phyloP scores from a whole-genome alignment of 2,797 vertebrate genomes.

The Microctenopoma steveboyesi region DNA sequence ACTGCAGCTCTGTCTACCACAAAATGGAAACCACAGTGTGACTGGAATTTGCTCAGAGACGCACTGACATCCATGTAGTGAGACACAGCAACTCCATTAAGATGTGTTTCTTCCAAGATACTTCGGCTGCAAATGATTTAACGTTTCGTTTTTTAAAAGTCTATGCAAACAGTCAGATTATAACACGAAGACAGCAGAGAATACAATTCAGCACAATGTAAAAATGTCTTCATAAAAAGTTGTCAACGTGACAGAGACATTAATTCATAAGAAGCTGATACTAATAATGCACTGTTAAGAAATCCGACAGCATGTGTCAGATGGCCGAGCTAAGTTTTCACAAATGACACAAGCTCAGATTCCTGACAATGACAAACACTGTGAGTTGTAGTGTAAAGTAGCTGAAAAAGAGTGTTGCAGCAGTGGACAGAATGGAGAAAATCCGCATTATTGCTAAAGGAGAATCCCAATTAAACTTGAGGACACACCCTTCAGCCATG shows the following conservation, averaged over 20 bases:
- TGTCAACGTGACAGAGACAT: slow-evolving; percentile 21
- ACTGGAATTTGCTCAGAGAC: slow-evolving; percentile 76
- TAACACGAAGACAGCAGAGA: neutral
- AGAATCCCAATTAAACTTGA: slow-evolving; percentile 70
- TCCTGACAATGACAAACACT: slow-evolving; percentile 63
- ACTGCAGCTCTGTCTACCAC: slow-evolving; percentile 75
- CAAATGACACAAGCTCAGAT: slow-evolving; percentile 60
- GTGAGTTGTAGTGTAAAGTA: slow-evolving; percentile 54
- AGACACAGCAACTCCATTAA: slow-evolving; percentile 58
- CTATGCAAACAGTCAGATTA: slow-evolving; percentile 12
- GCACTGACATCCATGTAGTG: slow-evolving; percentile 59
- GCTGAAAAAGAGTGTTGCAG: slow-evolving; percentile 30
- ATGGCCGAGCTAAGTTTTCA: slow-evolving; percentile 57
- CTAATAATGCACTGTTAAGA: slow-evolving; percentile 65
- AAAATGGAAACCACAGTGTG: slow-evolving; percentile 81
- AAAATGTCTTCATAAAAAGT: slow-evolving; percentile 26
- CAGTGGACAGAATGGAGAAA: slow-evolving; percentile 56
- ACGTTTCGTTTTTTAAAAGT: slow-evolving; percentile 32
- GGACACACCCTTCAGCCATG: slow-evolving; percentile 54
- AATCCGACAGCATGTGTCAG: slow-evolving; percentile 63
- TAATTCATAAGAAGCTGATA: slow-evolving; percentile 41
- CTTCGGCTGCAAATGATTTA: slow-evolving; percentile 35
- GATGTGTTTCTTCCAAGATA: slow-evolving; percentile 51
- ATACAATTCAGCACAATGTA: neutral
- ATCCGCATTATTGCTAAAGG: slow-evolving; percentile 61